Conservation (phyloP, 2,797 vertebrate species). For the Carcharodon carcharias region DNA sequence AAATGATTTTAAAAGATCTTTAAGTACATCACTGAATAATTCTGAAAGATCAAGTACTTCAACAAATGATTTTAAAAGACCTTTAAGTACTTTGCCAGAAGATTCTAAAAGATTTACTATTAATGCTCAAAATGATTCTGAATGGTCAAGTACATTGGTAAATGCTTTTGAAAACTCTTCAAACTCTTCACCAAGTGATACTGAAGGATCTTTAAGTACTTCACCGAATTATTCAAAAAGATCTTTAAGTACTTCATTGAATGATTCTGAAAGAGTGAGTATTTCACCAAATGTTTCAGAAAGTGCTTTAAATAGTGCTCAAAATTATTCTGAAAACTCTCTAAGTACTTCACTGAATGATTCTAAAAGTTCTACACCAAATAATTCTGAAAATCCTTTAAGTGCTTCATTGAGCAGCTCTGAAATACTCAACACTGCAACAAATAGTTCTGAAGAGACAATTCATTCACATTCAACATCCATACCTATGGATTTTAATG, state of each 20-base stretch:
- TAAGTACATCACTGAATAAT: background rate
- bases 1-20: background rate
- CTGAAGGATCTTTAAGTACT: background rate
- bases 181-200: background rate
- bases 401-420: background rate
- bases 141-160: background rate
- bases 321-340: background rate
- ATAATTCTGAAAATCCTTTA: background rate
- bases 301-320: background rate
- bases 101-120: background rate
- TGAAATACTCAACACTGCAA: background rate
- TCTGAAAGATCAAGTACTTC: background rate
- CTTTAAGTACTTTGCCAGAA: background rate
- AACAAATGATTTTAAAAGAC: background rate
- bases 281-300: constrained; percentile 1
- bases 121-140: background rate
- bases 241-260: background rate
- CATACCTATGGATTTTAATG: background rate
- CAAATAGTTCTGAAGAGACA: constrained; percentile 6
- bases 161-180: background rate
- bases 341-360: background rate
- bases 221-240: background rate
- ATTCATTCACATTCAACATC: background rate
- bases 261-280: background rate
- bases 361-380: background rate